Evolutionary conservation across 1,140 invertebrate genomes (phyloP).

Genomic region (Paramacrobiotus metropolitanus): DNA sequence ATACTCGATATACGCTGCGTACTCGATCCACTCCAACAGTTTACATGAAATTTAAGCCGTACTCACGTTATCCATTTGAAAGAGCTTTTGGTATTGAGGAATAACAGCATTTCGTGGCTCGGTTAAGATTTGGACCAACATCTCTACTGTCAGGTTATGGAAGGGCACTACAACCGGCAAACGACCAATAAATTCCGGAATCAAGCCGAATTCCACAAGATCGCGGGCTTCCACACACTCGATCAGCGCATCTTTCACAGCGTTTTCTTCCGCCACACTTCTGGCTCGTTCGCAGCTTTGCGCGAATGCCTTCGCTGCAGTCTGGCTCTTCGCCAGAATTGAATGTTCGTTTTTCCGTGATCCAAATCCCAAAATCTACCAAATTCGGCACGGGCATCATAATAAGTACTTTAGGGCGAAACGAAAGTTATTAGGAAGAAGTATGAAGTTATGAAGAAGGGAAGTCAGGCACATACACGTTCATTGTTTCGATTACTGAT

Average conservation of each 20-base stretch:
- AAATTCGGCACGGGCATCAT: no score
- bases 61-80: conserved; percentile 7
- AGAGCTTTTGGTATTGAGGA: conserved; percentile 8
- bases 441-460: not conserved
- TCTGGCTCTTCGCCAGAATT: not conserved
- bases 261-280: conserved; percentile 6
- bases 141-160: not conserved
- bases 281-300: conserved; percentile 24
- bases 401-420: no score
- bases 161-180: conserved; percentile 13
- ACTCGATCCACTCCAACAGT: not conserved
- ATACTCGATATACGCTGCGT: not conserved
- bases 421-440: no score
- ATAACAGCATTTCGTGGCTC: conserved; percentile 8
- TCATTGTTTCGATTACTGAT: conserved; percentile 8
- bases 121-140: conserved; percentile 8
- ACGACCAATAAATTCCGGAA: conserved; percentile 18
- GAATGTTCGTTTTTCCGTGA: not conserved
- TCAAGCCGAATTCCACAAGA: conserved; percentile 16
- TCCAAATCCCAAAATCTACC: not conserved
- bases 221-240: conserved; percentile 13
- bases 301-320: conserved; percentile 21
- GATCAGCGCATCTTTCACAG: conserved; percentile 2
- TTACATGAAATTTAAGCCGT: not conserved
- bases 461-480: conserved; percentile 4